Evolutionary conservation across 2,888 invertebrate genomes (phyloP).

Genomic region (Phyllotreta striolata): DNA sequence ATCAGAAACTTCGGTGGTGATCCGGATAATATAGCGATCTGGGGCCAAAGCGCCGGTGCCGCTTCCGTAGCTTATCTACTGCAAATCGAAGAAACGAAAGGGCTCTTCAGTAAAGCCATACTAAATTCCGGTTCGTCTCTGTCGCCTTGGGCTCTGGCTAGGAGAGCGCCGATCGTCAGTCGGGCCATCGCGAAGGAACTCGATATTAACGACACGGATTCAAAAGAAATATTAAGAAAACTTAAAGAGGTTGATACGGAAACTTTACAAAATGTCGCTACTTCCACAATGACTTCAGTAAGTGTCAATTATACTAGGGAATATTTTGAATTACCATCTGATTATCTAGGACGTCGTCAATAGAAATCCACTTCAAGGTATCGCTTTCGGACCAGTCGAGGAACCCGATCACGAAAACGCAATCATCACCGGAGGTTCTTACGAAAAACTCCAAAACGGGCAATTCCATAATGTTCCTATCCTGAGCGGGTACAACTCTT

Average conservation of each 20-base stretch:
- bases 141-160: slow-evolving; percentile 50
- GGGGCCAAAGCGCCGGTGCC: slow-evolving; percentile 77
- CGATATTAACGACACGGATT: background rate
- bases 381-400: slow-evolving; percentile 42
- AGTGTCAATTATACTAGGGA: no score
- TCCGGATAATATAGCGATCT: slow-evolving; percentile 70
- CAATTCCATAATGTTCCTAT: slow-evolving; percentile 57
- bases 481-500: slow-evolving; percentile 65
- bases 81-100: slow-evolving; percentile 29
- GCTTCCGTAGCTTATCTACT: slow-evolving; percentile 55
- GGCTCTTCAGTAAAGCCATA: slow-evolving; percentile 51
- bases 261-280: slow-evolving; percentile 9
- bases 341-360: background rate
- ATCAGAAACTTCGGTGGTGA: slow-evolving; percentile 76
- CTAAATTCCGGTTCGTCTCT: slow-evolving; percentile 52
- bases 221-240: slow-evolving; percentile 3
- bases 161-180: background rate
- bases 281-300: slow-evolving; percentile 24
- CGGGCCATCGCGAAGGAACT: slow-evolving; percentile 11
- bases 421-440: slow-evolving; percentile 40
- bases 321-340: no score
- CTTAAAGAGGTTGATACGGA: slow-evolving; percentile 15
- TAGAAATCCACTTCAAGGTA: slow-evolving; percentile 36
- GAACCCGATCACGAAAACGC: slow-evolving; percentile 47
- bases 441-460: slow-evolving; percentile 38